A percentile compares a stretch with the other conserved stretches of the same genome.
Conservation (phyloP, 2,888 invertebrate genomes). For the Ochlodes sylvanus region DNA sequence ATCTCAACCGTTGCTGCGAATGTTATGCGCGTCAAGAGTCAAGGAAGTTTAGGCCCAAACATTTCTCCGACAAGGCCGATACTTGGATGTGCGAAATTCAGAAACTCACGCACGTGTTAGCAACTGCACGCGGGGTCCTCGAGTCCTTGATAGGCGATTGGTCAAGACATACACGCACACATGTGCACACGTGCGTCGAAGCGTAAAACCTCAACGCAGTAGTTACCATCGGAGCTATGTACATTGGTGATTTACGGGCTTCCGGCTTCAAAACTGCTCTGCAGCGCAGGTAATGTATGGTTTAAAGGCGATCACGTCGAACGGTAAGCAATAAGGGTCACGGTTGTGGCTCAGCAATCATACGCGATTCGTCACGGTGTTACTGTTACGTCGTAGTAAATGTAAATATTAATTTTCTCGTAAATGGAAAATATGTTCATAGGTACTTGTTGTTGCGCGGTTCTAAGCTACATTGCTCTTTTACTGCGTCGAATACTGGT, state of each 20-base stretch:
- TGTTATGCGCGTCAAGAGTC: conserved; percentile 24
- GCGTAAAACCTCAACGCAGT: conserved; percentile 43
- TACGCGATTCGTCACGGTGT: conserved; percentile 34
- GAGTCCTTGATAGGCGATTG: conserved; percentile 49
- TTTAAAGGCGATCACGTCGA: background rate
- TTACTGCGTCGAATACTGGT: background rate
- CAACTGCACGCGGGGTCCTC: conserved; percentile 47
- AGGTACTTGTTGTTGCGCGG: background rate
- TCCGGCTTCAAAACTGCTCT: conserved; percentile 28
- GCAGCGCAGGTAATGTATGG: conserved; percentile 38
- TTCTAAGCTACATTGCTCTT: background rate
- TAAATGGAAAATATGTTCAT: conserved; percentile 24
- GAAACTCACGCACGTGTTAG: conserved; percentile 31
- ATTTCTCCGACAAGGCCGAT: conserved; percentile 20
- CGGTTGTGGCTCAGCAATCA: conserved; percentile 51
- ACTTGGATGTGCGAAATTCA: conserved; percentile 24
- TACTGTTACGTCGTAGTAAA: conserved; percentile 33
- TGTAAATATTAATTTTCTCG: conserved; percentile 33
- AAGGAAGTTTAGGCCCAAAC: conserved; percentile 37
- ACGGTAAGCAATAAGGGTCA: conserved; percentile 37
- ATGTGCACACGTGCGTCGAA: conserved; percentile 41
- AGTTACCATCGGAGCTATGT: conserved; percentile 34
- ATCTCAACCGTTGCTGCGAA: conserved; percentile 49
- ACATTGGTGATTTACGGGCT: conserved; percentile 43
- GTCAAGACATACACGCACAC: conserved; percentile 45